A percentile compares a stretch with the other conserved stretches of the same genome.
These are phyloP conservation scores for Poeciliopsis turneri DNA, from an alignment of 2,797 vertebrate genomes.

Conservation along the genomic window DNA sequence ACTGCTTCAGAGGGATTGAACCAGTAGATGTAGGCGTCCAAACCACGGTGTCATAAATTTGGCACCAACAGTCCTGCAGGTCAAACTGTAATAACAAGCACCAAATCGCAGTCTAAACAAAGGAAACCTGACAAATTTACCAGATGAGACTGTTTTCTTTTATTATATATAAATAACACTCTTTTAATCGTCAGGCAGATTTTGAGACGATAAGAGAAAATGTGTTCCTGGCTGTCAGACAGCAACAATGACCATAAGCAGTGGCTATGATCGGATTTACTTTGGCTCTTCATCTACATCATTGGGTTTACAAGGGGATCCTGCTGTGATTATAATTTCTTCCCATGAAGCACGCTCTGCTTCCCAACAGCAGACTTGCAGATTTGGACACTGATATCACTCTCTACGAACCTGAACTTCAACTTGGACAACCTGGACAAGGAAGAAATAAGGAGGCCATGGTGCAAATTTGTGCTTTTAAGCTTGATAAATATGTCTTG, in stretches of 20 bases:
- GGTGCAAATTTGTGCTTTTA: neutral
- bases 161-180: conserved; percentile 7
- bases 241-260: conserved; percentile 23
- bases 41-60: conserved; percentile 31
- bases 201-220: conserved; percentile 13
- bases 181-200: neutral
- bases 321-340: conserved; percentile 38
- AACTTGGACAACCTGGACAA: neutral
- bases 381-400: neutral
- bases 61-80: conserved; percentile 8
- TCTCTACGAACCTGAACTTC: neutral
- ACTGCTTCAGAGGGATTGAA: neutral
- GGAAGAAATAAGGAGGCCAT: neutral
- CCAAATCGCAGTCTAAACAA: conserved; percentile 18
- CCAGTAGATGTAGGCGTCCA: conserved; percentile 27
- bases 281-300: conserved; percentile 19
- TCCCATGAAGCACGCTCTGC: conserved; percentile 38
- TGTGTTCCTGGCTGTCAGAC: conserved; percentile 24
- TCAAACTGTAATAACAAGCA: conserved; percentile 23
- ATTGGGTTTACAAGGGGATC: conserved; percentile 43
- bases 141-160: conserved; percentile 24
- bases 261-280: neutral
- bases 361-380: conserved; percentile 6
- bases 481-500: neutral
- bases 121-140: conserved; percentile 14